Conservation (phyloP, 2,888 invertebrate species). For the Heliconius cydno region DNA sequence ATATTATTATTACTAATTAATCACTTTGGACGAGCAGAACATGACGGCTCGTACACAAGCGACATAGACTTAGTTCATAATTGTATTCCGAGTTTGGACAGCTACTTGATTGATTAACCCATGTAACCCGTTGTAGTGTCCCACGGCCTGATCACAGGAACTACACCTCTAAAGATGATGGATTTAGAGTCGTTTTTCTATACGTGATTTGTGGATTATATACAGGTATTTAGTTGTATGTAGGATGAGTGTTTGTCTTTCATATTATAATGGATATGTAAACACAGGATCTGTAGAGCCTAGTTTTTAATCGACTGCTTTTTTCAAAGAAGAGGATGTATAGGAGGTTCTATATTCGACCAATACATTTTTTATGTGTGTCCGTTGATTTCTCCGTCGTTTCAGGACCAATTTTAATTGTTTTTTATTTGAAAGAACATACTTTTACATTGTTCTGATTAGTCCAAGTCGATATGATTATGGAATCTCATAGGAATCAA, state of each 20-base stretch:
- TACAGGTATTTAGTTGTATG: conserved; percentile 34
- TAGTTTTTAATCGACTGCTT: background rate
- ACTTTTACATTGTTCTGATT: too few species aligned
- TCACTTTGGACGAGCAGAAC: conserved; percentile 64
- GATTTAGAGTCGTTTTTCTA: conserved; percentile 39
- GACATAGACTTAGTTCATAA: conserved; percentile 81
- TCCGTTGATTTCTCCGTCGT: too few species aligned
- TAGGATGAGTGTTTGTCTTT: conserved; percentile 45
- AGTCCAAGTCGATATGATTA: too few species aligned
- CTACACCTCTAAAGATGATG: conserved; percentile 64
- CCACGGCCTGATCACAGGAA: conserved; percentile 54
- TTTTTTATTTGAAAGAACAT: too few species aligned
- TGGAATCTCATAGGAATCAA: too few species aligned
- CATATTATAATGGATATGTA: conserved; percentile 39
- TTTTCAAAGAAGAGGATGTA: too few species aligned
- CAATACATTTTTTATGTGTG: too few species aligned
- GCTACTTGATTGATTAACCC: conserved; percentile 76
- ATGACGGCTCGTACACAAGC: conserved; percentile 65
- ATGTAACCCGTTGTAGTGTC: conserved; percentile 55
- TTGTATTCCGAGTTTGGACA: conserved; percentile 81
- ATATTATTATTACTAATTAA: conserved; percentile 65
- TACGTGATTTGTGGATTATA: conserved; percentile 34
- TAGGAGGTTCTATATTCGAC: too few species aligned
- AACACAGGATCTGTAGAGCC: conserved; percentile 29
- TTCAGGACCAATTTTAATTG: too few species aligned